phyloP scores from a whole-genome alignment of 2,797 vertebrate species.

The Myotis findleyi region DNA sequence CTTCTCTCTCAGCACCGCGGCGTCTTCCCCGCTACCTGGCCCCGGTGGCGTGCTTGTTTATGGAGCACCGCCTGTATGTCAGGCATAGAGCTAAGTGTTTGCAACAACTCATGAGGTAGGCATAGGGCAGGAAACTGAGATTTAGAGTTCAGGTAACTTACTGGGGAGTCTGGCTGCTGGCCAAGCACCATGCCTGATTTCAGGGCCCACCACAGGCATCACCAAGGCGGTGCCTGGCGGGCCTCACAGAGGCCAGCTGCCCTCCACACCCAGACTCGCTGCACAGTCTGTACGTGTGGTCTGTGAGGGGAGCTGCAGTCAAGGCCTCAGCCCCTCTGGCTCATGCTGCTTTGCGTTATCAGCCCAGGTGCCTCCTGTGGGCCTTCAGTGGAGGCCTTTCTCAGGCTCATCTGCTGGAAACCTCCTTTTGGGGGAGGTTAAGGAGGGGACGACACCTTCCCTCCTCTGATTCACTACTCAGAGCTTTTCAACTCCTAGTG shows the following conservation, averaged over 20 bases:
- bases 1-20: background rate
- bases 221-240: background rate
- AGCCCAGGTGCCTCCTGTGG: background rate
- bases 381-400: background rate
- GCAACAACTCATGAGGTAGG: background rate
- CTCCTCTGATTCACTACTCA: background rate
- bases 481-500: background rate
- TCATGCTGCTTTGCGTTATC: background rate
- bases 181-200: background rate
- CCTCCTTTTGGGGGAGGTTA: background rate
- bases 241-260: background rate
- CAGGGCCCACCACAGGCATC: background rate
- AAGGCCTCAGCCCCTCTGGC: background rate
- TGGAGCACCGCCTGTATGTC: background rate
- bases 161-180: background rate
- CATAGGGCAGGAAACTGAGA: background rate
- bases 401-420: background rate
- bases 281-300: rapidly evolving
- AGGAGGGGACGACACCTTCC: background rate
- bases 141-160: background rate
- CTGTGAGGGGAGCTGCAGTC: background rate
- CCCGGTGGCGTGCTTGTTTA: no score
- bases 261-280: background rate
- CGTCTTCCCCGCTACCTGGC: background rate
- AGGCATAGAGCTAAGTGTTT: background rate